A percentile compares a stretch with the other conserved stretches of the same genome.
phyloP scores from a whole-genome alignment of 2,888 invertebrate species.

The Drosophila siamana region DNA sequence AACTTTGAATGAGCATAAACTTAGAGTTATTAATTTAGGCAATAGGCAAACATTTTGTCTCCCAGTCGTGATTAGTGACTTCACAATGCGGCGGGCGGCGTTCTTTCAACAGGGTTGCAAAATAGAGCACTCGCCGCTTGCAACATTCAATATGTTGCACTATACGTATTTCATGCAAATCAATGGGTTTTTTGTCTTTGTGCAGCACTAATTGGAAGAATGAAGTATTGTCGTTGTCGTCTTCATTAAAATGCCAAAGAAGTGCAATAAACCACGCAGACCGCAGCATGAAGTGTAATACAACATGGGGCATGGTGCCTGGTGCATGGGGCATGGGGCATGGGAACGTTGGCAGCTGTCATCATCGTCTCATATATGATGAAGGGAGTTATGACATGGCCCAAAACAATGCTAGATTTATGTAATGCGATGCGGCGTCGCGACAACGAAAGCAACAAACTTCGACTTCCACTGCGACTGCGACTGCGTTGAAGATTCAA shows the following conservation, averaged over 20 bases:
- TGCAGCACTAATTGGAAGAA: slow-evolving; percentile 26
- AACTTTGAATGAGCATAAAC: too few relatives aligned
- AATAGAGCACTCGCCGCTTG: not conserved
- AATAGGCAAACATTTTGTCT: too few relatives aligned
- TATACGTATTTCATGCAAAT: slow-evolving; percentile 25
- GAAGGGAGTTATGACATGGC: slow-evolving; percentile 57
- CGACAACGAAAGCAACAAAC: too few relatives aligned
- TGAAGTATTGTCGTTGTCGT: slow-evolving; percentile 8
- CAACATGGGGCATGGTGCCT: slow-evolving; percentile 34
- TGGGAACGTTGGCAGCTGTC: slow-evolving; percentile 57
- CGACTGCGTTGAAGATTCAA: not conserved
- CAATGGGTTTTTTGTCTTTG: slow-evolving; percentile 13
- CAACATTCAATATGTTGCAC: not conserved
- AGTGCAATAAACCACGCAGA: slow-evolving; percentile 35
- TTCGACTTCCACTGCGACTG: not conserved
- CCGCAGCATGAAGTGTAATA: slow-evolving; percentile 21
- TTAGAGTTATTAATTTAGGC: too few relatives aligned
- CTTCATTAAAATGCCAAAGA: slow-evolving; percentile 27
- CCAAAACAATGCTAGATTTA: slow-evolving; percentile 69
- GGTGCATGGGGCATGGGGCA: slow-evolving; percentile 12
- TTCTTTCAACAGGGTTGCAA: too few relatives aligned
- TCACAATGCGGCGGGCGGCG: too few relatives aligned
- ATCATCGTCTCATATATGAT: slow-evolving; percentile 36
- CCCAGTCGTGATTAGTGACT: too few relatives aligned
- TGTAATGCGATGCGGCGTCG: slow-evolving; percentile 50